Base-by-base conservation (phyloP, 2,888 invertebrate species). In the Geotrupes spiniger region DNA sequence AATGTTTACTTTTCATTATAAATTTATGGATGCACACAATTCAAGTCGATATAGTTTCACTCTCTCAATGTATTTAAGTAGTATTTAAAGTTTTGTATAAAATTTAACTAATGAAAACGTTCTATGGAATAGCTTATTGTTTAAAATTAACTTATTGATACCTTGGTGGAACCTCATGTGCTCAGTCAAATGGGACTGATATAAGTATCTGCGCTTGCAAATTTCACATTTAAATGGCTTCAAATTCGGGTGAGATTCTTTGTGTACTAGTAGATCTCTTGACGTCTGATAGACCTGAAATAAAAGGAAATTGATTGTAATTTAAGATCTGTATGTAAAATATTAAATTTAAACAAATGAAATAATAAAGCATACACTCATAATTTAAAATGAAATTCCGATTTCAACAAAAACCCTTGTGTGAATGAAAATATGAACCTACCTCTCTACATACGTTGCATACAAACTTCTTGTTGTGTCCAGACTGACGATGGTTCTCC, bases 131-230 rank as follows among this genome's bases (percentile, higher is more conserved):
- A n/a, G n/a, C n/a, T n/a, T n/a, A n/a, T n/a, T n/a, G n/a, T n/a
- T n/a, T n/a, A 36, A 6, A 25, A 14, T 14, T 25, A 29, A 9
- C 8, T 36, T n/a, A n/a, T n/a, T n/a, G n/a, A 25, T 66, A 72
- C 81, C 82, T 75, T 81, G 80, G 64, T 83, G 82, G 57, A 83
- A 83, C 53, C 82, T 72, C 66, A 82, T 77, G 60, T 83, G 83
- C 45, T 83, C 82, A 81, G 82, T 82, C 58, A 83, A 71, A 62
- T 83, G 82, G 42, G 81, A 81, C 0, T 82, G 81, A 62, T 83
- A 82, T 0, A 82, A 74, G 57, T 79, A 80, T 3, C 79, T 78
- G 51, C 78, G 74, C n/a, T 81, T 81, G 54, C 82, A 82, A 36
- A 80, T 76, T 57, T 82, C 82, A 56, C 82, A 82, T 4, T 80